Evolutionary conservation across 2,113 vertebrate genomes (phyloP).

Genomic region (Pycnonotus jocosus): DNA sequence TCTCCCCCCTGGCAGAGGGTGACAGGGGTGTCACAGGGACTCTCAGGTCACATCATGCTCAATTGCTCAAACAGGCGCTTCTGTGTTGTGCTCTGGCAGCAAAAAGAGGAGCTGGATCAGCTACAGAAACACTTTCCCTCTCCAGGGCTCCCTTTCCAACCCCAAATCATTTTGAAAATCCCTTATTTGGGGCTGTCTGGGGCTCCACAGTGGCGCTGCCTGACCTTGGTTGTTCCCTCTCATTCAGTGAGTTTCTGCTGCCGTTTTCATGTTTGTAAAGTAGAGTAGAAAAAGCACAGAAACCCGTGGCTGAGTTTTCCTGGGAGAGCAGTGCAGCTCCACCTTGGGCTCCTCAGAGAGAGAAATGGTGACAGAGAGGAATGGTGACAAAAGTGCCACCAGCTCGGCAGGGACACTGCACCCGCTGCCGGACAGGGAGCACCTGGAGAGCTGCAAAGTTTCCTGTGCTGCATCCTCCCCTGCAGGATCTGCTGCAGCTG

Average conservation of each 20-base stretch:
- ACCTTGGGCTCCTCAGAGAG: neutral
- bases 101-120: conserved; percentile 40
- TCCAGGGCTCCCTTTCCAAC: neutral
- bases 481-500: neutral
- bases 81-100: conserved; percentile 51
- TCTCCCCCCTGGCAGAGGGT: neutral
- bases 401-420: neutral
- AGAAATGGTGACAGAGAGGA: too few species aligned
- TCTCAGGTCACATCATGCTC: conserved; percentile 81
- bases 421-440: neutral
- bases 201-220: neutral
- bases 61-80: conserved; percentile 70
- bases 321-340: neutral
- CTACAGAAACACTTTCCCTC: conserved; percentile 47
- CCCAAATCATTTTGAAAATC: neutral
- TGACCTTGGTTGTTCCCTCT: neutral
- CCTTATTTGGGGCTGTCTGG: neutral
- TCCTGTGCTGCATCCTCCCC: conserved; percentile 58
- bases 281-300: neutral
- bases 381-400: neutral
- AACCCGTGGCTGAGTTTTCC: neutral
- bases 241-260: neutral
- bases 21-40: conserved; percentile 43
- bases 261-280: neutral
- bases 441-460: neutral